These are phyloP conservation scores for Babyrousa celebensis DNA, from an alignment of 2,797 vertebrate genomes.

Conservation along the genomic window DNA sequence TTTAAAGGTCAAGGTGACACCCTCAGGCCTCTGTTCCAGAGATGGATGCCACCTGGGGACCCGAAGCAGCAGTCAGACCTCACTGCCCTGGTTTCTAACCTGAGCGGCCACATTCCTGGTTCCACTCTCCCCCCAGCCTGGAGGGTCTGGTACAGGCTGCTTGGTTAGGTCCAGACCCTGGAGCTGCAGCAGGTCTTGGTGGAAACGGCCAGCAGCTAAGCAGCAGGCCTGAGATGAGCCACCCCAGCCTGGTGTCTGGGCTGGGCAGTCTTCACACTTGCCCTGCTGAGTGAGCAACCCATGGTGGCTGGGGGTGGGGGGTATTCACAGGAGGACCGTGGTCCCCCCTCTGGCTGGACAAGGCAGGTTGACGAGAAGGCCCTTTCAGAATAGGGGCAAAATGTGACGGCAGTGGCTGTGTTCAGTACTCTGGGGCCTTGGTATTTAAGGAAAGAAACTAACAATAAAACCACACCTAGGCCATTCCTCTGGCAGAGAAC, in stretches of 20 bases:
- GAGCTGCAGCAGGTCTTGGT: neutral
- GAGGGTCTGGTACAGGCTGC: neutral
- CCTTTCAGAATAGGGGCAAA: constrained; percentile 7
- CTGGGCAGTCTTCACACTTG: neutral
- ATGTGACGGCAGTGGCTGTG: neutral
- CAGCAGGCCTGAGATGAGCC: neutral
- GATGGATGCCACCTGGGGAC: neutral
- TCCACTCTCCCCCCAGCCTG: neutral
- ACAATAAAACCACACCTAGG: neutral
- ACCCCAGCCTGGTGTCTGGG: neutral
- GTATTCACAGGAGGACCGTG: neutral
- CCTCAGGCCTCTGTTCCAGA: neutral
- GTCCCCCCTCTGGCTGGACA: neutral
- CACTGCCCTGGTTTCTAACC: neutral
- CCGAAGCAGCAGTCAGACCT: neutral
- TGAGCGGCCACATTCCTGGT: neutral
- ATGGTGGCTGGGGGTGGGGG: rapidly evolving
- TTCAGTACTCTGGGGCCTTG: neutral
- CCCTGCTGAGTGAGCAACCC: neutral
- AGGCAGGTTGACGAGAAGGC: neutral
- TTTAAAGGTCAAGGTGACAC: neutral
- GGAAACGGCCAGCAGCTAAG: neutral
- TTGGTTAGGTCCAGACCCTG: neutral
- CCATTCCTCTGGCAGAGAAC: neutral
- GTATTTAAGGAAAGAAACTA: constrained; percentile 36